These are phyloP conservation scores for Caerostris extrusa DNA, from an alignment of 1,140 invertebrate species.

Conservation along the genomic window DNA sequence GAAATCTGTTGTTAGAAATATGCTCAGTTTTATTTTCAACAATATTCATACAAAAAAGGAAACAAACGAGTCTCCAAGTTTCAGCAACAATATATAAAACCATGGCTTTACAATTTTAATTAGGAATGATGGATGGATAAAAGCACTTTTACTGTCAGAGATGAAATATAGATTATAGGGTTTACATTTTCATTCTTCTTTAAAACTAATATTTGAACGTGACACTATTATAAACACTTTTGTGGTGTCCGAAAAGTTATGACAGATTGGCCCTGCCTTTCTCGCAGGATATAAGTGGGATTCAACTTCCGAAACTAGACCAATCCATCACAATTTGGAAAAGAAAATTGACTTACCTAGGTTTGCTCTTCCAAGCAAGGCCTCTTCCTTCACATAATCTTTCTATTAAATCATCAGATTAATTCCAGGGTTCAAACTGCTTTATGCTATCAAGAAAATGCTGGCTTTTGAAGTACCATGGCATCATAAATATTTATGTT, in stretches of 20 bases:
- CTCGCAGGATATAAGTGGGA: background rate
- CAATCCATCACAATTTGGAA: constrained; percentile 10
- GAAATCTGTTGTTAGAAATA: too few species aligned
- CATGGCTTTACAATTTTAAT: too few species aligned
- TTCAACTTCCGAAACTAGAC: background rate
- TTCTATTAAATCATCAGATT: background rate
- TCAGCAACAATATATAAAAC: too few species aligned
- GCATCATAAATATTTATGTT: background rate
- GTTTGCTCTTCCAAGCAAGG: background rate
- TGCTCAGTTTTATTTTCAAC: too few species aligned
- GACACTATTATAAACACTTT: constrained; percentile 11
- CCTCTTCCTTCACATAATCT: background rate
- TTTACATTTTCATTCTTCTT: background rate
- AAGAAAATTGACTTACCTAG: background rate
- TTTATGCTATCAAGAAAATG: background rate
- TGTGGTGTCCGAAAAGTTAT: background rate
- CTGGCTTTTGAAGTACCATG: background rate
- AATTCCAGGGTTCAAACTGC: background rate
- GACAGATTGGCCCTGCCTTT: background rate
- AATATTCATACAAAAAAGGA: too few species aligned
- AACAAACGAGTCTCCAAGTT: too few species aligned
- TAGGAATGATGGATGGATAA: too few species aligned
- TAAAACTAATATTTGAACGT: constrained; percentile 10
- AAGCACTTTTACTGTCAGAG: too few species aligned
- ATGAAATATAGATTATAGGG: background rate